Conservation (phyloP, 2,888 invertebrate genomes). For the Steinernema hermaphroditum region DNA sequence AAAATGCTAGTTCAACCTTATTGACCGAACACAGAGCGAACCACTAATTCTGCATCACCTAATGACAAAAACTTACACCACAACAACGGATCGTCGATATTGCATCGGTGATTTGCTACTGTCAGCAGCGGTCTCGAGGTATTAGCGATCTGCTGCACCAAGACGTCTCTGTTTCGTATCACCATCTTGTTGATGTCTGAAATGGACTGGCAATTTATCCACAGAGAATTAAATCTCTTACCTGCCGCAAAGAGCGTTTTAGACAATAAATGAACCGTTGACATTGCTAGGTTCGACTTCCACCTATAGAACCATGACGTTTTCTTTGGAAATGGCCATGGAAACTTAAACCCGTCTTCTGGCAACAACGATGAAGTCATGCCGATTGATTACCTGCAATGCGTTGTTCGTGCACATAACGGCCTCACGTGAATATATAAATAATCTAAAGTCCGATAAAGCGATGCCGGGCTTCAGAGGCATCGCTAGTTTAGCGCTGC, state of each 20-base stretch:
- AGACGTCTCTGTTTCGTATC: constrained; percentile 55
- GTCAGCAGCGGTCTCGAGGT: constrained; percentile 58
- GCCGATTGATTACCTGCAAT: no score
- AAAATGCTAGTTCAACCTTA: no score
- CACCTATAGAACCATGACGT: constrained; percentile 49
- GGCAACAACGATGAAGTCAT: neutral
- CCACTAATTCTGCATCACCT: no score
- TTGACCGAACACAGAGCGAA: no score
- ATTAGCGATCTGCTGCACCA: constrained; percentile 52
- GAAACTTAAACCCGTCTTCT: constrained; percentile 51
- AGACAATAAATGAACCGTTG: constrained; percentile 51
- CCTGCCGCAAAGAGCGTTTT: constrained; percentile 37
- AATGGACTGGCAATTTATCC: neutral
- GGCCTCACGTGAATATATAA: no score
- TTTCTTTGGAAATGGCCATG: constrained; percentile 62
- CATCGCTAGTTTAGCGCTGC: no score
- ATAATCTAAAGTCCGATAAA: no score
- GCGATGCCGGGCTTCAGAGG: no score
- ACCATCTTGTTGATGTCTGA: constrained; percentile 35
- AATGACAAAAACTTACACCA: constrained; percentile 52
- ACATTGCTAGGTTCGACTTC: constrained; percentile 55
- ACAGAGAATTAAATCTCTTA: no score
- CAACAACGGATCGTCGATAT: constrained; percentile 63
- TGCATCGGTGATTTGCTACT: constrained; percentile 61
- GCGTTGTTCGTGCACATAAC: no score